Percentiles rank a stretch among this genome's conserved stretches.
phyloP scores from a whole-genome alignment of 2,797 vertebrate species.

The Prunella strophiata region DNA sequence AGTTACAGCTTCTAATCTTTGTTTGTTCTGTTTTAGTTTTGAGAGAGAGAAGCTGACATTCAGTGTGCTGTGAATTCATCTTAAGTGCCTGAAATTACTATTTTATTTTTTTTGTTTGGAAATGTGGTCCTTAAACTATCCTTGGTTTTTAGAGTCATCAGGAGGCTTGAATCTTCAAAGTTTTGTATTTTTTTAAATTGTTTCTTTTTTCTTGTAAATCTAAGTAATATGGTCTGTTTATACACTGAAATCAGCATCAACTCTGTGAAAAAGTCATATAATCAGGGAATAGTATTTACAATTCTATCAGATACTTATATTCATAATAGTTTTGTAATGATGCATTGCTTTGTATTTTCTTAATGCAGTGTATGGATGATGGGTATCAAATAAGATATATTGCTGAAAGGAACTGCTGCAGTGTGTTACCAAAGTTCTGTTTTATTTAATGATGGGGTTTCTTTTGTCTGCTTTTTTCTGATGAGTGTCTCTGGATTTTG shows the following conservation, averaged over 20 bases:
- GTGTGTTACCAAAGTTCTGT: not conserved
- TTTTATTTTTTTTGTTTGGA: not conserved
- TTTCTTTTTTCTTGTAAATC: not conserved
- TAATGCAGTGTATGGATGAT: not conserved
- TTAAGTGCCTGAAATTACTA: not conserved
- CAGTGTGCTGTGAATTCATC: not conserved
- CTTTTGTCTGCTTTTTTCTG: not conserved
- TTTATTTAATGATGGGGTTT: not conserved
- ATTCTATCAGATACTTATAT: not conserved
- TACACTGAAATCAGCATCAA: not conserved
- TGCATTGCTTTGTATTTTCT: not conserved
- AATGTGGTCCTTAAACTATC: not conserved
- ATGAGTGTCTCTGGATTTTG: not conserved
- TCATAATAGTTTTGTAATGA: not conserved
- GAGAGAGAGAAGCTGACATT: not conserved
- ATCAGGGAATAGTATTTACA: not conserved
- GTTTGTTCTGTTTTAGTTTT: not conserved
- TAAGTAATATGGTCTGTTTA: not conserved
- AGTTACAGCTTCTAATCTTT: not conserved
- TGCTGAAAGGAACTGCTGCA: not conserved
- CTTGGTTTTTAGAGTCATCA: not conserved
- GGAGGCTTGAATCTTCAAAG: not conserved
- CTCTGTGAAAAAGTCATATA: not conserved
- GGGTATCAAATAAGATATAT: not conserved
- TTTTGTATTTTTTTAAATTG: not conserved